A percentile compares a stretch with the other conserved stretches of the same genome.
phyloP scores from a whole-genome alignment of 2,888 invertebrate species.

The Eupithecia pulchellata region DNA sequence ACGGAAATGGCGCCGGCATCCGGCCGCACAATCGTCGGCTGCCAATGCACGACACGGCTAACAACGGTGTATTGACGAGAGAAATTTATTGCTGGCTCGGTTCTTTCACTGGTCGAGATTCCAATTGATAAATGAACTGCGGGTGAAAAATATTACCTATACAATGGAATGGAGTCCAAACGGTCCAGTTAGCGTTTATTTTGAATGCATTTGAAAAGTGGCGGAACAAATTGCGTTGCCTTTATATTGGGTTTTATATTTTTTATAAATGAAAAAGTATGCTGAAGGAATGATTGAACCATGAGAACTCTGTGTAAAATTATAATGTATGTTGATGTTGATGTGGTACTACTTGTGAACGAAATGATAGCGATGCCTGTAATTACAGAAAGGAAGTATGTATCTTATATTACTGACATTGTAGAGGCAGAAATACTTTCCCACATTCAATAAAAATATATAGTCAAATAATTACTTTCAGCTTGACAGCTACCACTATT shows the following conservation, averaged over 20 bases:
- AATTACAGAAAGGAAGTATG: too few relatives aligned
- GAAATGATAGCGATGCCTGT: too few relatives aligned
- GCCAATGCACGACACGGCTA: constrained; percentile 44
- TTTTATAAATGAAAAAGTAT: neutral
- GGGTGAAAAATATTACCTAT: constrained; percentile 13
- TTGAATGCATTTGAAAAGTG: constrained; percentile 6
- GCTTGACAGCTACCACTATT: neutral
- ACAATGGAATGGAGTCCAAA: neutral
- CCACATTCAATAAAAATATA: neutral
- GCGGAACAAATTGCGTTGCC: constrained; percentile 3
- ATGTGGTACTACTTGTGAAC: too few relatives aligned
- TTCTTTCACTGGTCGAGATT: constrained; percentile 33
- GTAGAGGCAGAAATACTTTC: neutral
- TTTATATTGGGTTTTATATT: neutral
- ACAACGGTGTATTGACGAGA: constrained; percentile 41
- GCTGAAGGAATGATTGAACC: neutral
- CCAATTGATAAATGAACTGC: constrained; percentile 28
- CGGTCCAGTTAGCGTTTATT: constrained; percentile 7
- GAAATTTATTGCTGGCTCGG: constrained; percentile 38
- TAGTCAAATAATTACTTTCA: neutral
- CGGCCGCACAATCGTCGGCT: constrained; percentile 72
- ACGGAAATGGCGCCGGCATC: constrained; percentile 74
- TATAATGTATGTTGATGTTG: too few relatives aligned
- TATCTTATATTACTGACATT: neutral
- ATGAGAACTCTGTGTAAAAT: neutral